These are phyloP conservation scores for Ispidina picta DNA, from an alignment of 2,797 vertebrate species.

Conservation along the genomic window DNA sequence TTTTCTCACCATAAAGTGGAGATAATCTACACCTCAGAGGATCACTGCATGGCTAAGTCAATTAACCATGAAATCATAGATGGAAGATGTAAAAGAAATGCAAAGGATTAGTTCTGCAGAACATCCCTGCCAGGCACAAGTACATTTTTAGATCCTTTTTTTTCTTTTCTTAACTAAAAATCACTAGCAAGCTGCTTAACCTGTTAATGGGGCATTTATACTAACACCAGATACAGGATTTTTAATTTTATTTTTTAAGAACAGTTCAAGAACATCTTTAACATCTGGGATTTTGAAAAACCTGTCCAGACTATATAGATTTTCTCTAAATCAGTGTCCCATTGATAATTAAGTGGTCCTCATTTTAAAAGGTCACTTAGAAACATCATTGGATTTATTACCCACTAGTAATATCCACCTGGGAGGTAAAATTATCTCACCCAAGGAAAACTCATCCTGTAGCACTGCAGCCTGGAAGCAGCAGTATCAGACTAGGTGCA, in stretches of 20 bases:
- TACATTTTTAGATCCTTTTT: not conserved
- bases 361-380: slow-evolving; percentile 5
- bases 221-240: not conserved
- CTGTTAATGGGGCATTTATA: not conserved
- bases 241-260: not conserved
- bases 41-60: slow-evolving; percentile 37
- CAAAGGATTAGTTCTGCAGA: slow-evolving; percentile 26
- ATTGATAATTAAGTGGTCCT: not conserved
- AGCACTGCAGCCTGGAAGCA: not conserved
- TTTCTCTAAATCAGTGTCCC: not conserved
- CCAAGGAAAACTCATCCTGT: not conserved
- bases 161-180: not conserved
- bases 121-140: slow-evolving; percentile 28
- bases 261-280: not conserved
- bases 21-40: slow-evolving; percentile 52
- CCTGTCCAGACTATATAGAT: not conserved
- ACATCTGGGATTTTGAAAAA: not conserved
- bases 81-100: slow-evolving; percentile 47
- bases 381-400: slow-evolving; percentile 8
- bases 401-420: not conserved
- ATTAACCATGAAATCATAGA: slow-evolving; percentile 62
- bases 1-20: slow-evolving; percentile 16
- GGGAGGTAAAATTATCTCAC: not conserved
- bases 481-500: not conserved
- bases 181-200: not conserved